Evolutionary conservation across 1,140 invertebrate species (phyloP).

Genomic region (Polypedilum vanderplanki): DNA sequence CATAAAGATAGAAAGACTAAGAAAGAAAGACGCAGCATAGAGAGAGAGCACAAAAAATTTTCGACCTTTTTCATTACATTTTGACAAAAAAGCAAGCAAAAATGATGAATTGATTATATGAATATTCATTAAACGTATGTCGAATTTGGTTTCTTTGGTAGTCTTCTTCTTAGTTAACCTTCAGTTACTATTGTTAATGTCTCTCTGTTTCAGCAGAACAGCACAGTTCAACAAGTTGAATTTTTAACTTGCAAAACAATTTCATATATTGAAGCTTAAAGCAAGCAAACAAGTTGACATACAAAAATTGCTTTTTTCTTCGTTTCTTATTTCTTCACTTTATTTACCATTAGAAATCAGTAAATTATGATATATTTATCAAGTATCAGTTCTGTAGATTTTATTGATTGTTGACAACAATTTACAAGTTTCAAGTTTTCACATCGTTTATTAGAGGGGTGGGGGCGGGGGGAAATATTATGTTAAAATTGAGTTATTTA

Average conservation of each 20-base stretch:
- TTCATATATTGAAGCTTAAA: background rate
- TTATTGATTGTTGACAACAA: no score
- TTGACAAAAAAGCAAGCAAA: background rate
- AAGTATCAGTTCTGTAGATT: no score
- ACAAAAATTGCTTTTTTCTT: background rate
- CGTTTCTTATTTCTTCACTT: background rate
- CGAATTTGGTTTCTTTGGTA: background rate
- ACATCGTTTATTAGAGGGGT: no score
- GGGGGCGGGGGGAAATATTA: no score
- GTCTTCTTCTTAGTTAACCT: background rate
- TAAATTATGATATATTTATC: no score
- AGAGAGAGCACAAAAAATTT: background rate
- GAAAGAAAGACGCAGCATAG: no score
- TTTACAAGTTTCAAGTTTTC: no score
- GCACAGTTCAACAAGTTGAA: background rate
- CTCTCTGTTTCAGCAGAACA: background rate
- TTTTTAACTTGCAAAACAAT: background rate
- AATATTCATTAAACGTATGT: conserved; percentile 14
- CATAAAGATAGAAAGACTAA: background rate
- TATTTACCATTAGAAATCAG: no score
- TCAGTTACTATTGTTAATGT: background rate
- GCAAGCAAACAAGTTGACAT: background rate
- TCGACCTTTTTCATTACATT: no score
- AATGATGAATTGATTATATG: conserved; percentile 13
- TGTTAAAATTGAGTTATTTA: no score